phyloP scores from a whole-genome alignment of 1,140 invertebrate species.

The Popillia japonica region DNA sequence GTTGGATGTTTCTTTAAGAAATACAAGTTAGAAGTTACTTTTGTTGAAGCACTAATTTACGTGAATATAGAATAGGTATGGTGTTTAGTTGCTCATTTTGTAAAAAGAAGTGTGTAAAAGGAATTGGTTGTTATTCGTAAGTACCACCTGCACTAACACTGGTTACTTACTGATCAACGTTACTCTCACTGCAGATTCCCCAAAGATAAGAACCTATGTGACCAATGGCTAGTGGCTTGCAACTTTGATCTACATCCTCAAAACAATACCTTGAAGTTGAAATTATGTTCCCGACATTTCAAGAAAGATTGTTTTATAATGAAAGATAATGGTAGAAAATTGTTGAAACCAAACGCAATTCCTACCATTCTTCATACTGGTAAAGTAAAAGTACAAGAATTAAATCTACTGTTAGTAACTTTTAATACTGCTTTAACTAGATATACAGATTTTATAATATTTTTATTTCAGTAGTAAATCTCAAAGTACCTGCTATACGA shows the following conservation, averaged over 20 bases:
- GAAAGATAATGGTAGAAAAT: not conserved
- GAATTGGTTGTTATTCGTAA: conserved; percentile 21
- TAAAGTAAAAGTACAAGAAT: not conserved
- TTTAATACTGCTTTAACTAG: no score
- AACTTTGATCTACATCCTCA: conserved; percentile 7
- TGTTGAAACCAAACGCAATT: not conserved
- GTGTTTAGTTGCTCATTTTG: conserved; percentile 11
- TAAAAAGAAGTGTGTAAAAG: conserved; percentile 9
- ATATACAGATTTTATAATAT: not conserved
- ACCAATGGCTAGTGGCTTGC: conserved; percentile 4
- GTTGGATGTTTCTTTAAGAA: no score
- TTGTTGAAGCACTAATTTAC: no score
- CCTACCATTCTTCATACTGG: not conserved
- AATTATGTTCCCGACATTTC: not conserved
- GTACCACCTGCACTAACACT: not conserved
- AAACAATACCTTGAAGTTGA: conserved; percentile 15
- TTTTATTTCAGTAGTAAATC: not conserved
- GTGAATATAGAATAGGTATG: not conserved
- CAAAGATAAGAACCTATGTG: conserved; percentile 9
- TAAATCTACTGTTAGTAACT: no score
- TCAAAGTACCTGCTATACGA: not conserved
- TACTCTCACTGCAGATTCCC: not conserved
- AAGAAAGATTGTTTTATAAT: not conserved
- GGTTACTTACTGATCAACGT: not conserved
- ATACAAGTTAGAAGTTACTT: no score